phyloP scores from a whole-genome alignment of 2,888 invertebrate genomes.

The Leptura quadrifasciata region DNA sequence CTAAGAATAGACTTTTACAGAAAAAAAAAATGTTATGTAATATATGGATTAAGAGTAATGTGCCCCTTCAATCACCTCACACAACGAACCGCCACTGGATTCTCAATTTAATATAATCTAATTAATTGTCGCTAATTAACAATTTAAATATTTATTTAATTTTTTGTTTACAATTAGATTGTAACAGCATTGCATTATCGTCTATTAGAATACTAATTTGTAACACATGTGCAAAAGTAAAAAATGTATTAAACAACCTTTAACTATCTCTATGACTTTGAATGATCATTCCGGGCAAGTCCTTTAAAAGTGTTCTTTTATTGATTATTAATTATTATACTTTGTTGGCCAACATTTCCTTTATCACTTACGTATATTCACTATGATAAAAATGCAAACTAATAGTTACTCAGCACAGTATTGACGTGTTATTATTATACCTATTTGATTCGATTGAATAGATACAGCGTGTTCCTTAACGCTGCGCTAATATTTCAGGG shows the following conservation, averaged over 20 bases:
- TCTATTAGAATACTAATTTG: not conserved
- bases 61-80: no score
- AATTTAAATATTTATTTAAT: not conserved
- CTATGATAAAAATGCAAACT: not conserved
- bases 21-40: no score
- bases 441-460: no score
- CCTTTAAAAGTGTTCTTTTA: not conserved
- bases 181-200: not conserved
- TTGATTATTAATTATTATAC: not conserved
- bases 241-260: constrained; percentile 8
- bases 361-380: not conserved
- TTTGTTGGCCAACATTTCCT: not conserved
- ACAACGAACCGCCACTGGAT: no score
- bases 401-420: no score
- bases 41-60: no score
- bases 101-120: no score
- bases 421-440: no score
- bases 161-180: not conserved
- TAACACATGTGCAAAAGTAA: not conserved
- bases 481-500: no score
- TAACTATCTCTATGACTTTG: constrained; percentile 13
- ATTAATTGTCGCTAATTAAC: not conserved
- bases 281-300: not conserved
- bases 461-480: no score
- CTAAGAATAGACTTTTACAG: no score